phyloP scores from a whole-genome alignment of 2,113 vertebrate genomes.

The Apodemus sylvaticus region DNA sequence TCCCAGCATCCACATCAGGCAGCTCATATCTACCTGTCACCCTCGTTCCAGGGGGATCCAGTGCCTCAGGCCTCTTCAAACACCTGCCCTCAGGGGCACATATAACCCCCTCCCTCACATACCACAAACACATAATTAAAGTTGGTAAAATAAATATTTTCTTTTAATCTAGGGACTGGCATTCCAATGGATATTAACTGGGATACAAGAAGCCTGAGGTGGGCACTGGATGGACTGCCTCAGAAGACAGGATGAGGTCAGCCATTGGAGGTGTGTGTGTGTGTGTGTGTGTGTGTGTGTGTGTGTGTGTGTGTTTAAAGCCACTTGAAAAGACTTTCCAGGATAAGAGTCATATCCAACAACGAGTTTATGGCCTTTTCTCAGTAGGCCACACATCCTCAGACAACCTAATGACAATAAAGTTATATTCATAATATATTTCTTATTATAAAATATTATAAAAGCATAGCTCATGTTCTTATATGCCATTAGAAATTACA shows the following conservation, averaged over 20 bases:
- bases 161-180: not conserved
- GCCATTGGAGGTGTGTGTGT: not conserved
- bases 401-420: not conserved
- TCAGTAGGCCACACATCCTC: not conserved
- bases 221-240: not conserved
- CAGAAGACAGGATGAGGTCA: not conserved
- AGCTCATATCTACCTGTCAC: not conserved
- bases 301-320: not conserved
- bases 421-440: not conserved
- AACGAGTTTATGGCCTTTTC: not conserved
- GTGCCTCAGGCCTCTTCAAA: not conserved
- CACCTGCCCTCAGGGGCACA: not conserved
- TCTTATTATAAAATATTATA: not conserved
- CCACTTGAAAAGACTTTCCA: not conserved
- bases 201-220: not conserved
- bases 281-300: not conserved
- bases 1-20: not conserved
- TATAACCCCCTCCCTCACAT: rapidly evolving
- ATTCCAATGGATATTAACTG: not conserved
- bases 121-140: not conserved
- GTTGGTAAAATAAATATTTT: not conserved
- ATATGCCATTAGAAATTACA: constrained; percentile 31
- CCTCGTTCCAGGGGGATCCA: not conserved
- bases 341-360: not conserved
- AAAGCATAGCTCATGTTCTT: not conserved